Evolutionary conservation across 2,797 vertebrate species (phyloP).

Genomic region (Tokudaia tokunoshimensis): DNA sequence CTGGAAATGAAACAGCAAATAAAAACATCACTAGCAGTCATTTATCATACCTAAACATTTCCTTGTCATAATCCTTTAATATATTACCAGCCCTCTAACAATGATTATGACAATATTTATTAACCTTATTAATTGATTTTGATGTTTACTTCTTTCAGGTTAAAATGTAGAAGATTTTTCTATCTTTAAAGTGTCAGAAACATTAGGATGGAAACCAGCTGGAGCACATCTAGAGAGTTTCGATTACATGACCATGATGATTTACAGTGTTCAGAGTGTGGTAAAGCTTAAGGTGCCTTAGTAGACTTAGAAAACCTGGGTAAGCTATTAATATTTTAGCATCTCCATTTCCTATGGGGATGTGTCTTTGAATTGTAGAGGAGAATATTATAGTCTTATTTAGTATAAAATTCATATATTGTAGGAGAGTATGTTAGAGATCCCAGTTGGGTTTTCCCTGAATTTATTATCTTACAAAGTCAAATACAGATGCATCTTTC

Average conservation of each 20-base stretch:
- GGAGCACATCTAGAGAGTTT: slow-evolving; percentile 63
- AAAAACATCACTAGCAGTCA: background rate
- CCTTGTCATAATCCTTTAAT: slow-evolving; percentile 34
- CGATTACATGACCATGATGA: slow-evolving; percentile 61
- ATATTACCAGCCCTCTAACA: background rate
- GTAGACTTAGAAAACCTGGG: slow-evolving; percentile 58
- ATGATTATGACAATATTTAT: slow-evolving; percentile 47
- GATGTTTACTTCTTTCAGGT: background rate
- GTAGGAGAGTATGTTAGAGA: slow-evolving; percentile 75
- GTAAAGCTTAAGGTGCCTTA: slow-evolving; percentile 58
- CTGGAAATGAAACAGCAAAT: background rate
- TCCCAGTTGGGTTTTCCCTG: slow-evolving; percentile 74
- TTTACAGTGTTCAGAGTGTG: slow-evolving; percentile 59
- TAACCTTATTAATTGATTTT: slow-evolving; percentile 50
- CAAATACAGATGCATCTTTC: slow-evolving; percentile 82
- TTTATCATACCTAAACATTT: slow-evolving; percentile 12
- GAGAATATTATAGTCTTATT: slow-evolving; percentile 79
- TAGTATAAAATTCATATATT: slow-evolving; percentile 80
- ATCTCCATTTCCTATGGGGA: slow-evolving; percentile 75
- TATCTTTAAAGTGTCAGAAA: slow-evolving; percentile 61
- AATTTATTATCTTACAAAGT: slow-evolving; percentile 81
- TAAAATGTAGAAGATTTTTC: slow-evolving; percentile 39
- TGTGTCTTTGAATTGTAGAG: slow-evolving; percentile 71
- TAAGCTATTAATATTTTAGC: slow-evolving; percentile 80
- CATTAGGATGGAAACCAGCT: slow-evolving; percentile 17